A percentile compares a stretch with the other conserved stretches of the same genome.
These are phyloP conservation scores for Agonum fuliginosum DNA, from an alignment of 2,888 invertebrate species.

Conservation along the genomic window DNA sequence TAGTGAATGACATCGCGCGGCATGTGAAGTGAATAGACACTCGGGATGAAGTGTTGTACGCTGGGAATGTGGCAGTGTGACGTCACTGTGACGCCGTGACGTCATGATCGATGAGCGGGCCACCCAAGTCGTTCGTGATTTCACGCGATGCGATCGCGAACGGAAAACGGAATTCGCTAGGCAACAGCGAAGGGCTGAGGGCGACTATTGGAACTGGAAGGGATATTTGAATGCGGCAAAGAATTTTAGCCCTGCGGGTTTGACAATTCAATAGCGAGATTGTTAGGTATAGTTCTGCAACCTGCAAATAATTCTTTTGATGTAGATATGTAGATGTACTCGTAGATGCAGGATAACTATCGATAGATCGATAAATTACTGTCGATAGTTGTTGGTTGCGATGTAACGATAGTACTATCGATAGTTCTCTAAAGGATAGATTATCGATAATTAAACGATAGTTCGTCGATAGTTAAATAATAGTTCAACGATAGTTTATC, in stretches of 20 bases:
- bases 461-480: too few relatives aligned
- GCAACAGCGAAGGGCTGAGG: too few relatives aligned
- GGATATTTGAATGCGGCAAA: neutral
- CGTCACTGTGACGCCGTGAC: constrained; percentile 20
- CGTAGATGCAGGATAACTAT: too few relatives aligned
- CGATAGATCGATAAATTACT: too few relatives aligned
- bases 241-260: neutral
- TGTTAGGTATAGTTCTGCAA: neutral
- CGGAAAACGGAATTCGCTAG: neutral
- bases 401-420: too few relatives aligned
- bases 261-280: too few relatives aligned
- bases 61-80: constrained; percentile 1
- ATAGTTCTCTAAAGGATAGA: too few relatives aligned
- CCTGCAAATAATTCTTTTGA: too few relatives aligned
- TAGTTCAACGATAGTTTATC: too few relatives aligned
- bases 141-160: constrained; percentile 34
- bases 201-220: too few relatives aligned
- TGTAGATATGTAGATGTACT: neutral
- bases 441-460: too few relatives aligned
- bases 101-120: constrained; percentile 41
- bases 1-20: constrained; percentile 24
- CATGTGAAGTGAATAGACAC: constrained; percentile 30
- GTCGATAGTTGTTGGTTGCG: neutral
- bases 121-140: constrained; percentile 25
- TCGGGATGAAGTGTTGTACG: neutral